These are phyloP conservation scores for Pterobdella sp. DNA, from an alignment of 2,888 invertebrate species.

Conservation along the genomic window DNA sequence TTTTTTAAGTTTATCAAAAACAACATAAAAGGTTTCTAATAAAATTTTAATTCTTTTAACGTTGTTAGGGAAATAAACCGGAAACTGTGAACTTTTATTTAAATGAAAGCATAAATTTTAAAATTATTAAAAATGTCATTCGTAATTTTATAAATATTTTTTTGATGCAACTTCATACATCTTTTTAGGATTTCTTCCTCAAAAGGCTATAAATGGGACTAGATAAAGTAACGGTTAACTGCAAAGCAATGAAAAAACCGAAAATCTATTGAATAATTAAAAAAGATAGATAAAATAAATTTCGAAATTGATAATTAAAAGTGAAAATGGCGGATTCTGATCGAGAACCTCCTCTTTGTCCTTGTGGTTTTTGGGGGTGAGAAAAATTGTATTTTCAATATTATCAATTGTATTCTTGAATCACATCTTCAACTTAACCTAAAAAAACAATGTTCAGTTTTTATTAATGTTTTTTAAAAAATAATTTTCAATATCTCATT, in stretches of 20 bases:
- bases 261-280: neutral
- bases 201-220: conserved; percentile 2
- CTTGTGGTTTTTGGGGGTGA: conserved; percentile 40
- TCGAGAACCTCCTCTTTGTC: conserved; percentile 36
- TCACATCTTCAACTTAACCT: too few relatives aligned
- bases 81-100: neutral
- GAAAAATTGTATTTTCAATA: conserved; percentile 5
- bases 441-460: too few relatives aligned
- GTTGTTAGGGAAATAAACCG: conserved; percentile 10
- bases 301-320: conserved; percentile 9
- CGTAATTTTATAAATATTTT: neutral
- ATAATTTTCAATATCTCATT: neutral
- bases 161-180: neutral
- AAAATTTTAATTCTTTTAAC: neutral
- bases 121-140: neutral
- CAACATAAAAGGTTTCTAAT: neutral
- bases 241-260: neutral
- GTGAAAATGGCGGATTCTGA: conserved; percentile 40
- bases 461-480: neutral
- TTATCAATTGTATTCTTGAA: too few relatives aligned
- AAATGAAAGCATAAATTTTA: neutral
- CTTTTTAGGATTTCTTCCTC: neutral
- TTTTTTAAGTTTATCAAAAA: too few relatives aligned
- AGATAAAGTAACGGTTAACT: neutral
- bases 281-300: neutral